phyloP scores from a whole-genome alignment of 2,888 invertebrate genomes.

The Saturnia japonica region DNA sequence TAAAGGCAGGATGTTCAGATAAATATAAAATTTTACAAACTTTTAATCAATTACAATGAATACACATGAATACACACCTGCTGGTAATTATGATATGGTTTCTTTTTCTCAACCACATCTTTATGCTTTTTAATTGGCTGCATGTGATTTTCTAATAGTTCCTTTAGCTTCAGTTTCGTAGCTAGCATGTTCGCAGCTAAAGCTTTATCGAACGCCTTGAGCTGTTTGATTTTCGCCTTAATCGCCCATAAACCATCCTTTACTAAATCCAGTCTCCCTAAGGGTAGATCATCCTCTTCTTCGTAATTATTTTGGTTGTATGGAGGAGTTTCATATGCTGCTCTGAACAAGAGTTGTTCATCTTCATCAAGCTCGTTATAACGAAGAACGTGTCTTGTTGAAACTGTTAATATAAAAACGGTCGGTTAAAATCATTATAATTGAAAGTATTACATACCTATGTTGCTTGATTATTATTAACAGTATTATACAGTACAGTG shows the following conservation, averaged over 20 bases:
- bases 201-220: slow-evolving; percentile 69
- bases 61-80: slow-evolving; percentile 13
- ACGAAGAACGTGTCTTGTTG: slow-evolving; percentile 53
- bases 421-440: not conserved
- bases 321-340: slow-evolving; percentile 66
- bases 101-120: slow-evolving; percentile 52
- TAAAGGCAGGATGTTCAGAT: not conserved
- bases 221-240: slow-evolving; percentile 66
- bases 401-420: slow-evolving; percentile 37
- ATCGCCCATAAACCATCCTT: slow-evolving; percentile 71
- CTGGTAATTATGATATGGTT: slow-evolving; percentile 55
- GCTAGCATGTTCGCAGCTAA: slow-evolving; percentile 63
- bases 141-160: slow-evolving; percentile 52
- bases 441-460: not conserved
- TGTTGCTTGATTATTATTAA: not conserved
- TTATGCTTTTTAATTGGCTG: slow-evolving; percentile 54
- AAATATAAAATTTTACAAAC: not conserved
- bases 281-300: slow-evolving; percentile 50
- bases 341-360: slow-evolving; percentile 64
- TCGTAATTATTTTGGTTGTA: slow-evolving; percentile 60
- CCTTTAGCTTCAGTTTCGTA: slow-evolving; percentile 68
- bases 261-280: slow-evolving; percentile 64
- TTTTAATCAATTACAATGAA: not conserved
- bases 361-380: slow-evolving; percentile 65
- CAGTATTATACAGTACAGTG: too few relatives aligned